Percentiles rank a stretch among this genome's conserved stretches.
Evolutionary conservation across 1,140 invertebrate species (phyloP).

Genomic region (Bombus haemorrhoidalis): DNA sequence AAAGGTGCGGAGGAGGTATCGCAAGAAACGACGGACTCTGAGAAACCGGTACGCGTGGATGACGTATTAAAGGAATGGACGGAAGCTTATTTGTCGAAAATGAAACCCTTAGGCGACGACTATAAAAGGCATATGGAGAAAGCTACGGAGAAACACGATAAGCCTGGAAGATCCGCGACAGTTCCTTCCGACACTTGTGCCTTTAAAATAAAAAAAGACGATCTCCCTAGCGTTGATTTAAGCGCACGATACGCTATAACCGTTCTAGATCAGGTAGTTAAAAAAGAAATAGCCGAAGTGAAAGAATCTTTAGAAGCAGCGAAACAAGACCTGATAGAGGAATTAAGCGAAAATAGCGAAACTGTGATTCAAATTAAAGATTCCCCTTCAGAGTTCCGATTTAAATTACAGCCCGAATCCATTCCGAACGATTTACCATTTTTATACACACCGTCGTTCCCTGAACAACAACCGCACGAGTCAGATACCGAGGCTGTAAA

Average conservation of each 20-base stretch:
- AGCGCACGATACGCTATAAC: constrained; percentile 80
- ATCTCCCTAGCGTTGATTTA: constrained; percentile 83
- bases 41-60: constrained; percentile 24
- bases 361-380: constrained; percentile 84
- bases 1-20: background rate
- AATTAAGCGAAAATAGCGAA: constrained; percentile 82
- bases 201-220: constrained; percentile 88
- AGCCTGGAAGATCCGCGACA: constrained; percentile 69
- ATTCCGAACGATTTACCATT: constrained; percentile 80
- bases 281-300: constrained; percentile 87
- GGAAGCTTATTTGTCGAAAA: constrained; percentile 55
- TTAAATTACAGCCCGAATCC: constrained; percentile 83
- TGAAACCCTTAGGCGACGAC: constrained; percentile 61
- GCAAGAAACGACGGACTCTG: background rate
- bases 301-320: constrained; percentile 87
- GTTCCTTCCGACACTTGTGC: constrained; percentile 83
- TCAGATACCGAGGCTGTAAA: constrained; percentile 56
- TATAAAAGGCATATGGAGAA: constrained; percentile 67
- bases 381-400: constrained; percentile 89
- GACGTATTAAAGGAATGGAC: constrained; percentile 59
- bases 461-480: constrained; percentile 72
- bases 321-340: constrained; percentile 86
- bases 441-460: constrained; percentile 77
- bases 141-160: constrained; percentile 55
- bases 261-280: constrained; percentile 82